These are phyloP conservation scores for Cherax destructor DNA, from an alignment of 1,140 invertebrate genomes.

Conservation along the genomic window DNA sequence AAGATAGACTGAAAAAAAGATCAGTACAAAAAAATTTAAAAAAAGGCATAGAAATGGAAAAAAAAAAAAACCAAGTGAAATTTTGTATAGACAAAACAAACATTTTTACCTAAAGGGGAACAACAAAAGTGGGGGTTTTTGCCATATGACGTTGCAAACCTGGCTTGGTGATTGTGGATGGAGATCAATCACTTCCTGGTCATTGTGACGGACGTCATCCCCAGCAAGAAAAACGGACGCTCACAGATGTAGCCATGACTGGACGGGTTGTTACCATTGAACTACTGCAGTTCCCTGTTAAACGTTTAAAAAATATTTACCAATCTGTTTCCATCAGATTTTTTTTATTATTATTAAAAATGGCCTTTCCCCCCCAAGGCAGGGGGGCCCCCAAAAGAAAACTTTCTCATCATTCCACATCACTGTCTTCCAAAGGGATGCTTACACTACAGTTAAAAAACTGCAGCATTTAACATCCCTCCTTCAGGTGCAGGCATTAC, in stretches of 20 bases:
- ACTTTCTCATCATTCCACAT: no score
- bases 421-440: no score
- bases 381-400: no score
- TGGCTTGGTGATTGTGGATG: constrained; percentile 35
- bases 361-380: no score
- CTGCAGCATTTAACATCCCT: no score
- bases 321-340: not conserved
- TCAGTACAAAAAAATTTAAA: no score
- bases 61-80: not conserved
- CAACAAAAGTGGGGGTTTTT: constrained; percentile 51
- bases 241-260: constrained; percentile 21
- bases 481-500: no score
- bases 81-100: not conserved
- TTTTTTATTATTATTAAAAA: no score
- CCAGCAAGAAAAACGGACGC: not conserved
- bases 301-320: not conserved
- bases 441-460: no score
- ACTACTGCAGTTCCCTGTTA: constrained; percentile 22
- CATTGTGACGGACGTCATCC: not conserved
- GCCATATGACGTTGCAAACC: constrained; percentile 17
- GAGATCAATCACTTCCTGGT: constrained; percentile 15
- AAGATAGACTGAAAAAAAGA: no score
- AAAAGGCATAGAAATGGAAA: no score
- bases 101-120: constrained; percentile 25
- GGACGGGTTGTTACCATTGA: constrained; percentile 18